Evolutionary conservation across 53 echinoderm and acorn worm species (phyloP).

Genomic region (Arbacia lixula): DNA sequence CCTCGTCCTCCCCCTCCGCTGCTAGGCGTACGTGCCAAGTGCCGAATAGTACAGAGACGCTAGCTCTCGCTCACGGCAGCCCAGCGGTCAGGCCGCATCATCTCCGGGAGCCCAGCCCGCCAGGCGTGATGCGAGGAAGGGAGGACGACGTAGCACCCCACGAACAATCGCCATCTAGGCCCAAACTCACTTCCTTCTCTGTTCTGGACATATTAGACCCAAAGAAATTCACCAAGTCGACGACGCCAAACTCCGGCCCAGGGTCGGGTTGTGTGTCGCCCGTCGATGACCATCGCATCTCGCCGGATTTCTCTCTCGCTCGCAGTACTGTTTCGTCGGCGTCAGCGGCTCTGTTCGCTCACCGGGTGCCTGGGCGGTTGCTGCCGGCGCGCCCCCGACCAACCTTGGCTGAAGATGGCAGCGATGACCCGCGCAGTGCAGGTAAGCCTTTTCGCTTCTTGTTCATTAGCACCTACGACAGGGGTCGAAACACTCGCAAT

Average conservation of each 20-base stretch:
- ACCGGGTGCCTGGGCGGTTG: conserved; percentile 7
- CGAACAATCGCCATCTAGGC: conserved; percentile 17
- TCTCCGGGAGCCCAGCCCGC: conserved; percentile 24
- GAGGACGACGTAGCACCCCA: background rate
- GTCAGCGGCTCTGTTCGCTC: conserved; percentile 4
- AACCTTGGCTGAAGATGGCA: background rate
- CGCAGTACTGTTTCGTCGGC: background rate
- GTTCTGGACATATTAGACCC: conserved; percentile 61
- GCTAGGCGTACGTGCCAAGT: conserved; percentile 24
- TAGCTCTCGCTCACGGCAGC: background rate
- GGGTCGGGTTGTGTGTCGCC: conserved; percentile 9
- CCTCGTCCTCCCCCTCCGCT: background rate
- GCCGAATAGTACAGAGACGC: background rate
- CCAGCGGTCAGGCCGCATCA: background rate
- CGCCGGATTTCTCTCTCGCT: conserved; percentile 32
- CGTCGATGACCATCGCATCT: conserved; percentile 8
- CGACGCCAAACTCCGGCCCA: background rate
- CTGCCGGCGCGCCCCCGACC: conserved; percentile 25
- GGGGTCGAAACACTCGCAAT: background rate
- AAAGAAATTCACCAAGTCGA: conserved; percentile 48
- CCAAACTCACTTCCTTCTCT: conserved; percentile 51
- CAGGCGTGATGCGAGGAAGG: conserved; percentile 23
- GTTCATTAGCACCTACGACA: conserved; percentile 33
- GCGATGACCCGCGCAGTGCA: conserved; percentile 14
- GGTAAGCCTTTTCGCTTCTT: conserved; percentile 24